Evolutionary conservation across 2,888 invertebrate species (phyloP).

Genomic region (Cylloceria caligata): DNA sequence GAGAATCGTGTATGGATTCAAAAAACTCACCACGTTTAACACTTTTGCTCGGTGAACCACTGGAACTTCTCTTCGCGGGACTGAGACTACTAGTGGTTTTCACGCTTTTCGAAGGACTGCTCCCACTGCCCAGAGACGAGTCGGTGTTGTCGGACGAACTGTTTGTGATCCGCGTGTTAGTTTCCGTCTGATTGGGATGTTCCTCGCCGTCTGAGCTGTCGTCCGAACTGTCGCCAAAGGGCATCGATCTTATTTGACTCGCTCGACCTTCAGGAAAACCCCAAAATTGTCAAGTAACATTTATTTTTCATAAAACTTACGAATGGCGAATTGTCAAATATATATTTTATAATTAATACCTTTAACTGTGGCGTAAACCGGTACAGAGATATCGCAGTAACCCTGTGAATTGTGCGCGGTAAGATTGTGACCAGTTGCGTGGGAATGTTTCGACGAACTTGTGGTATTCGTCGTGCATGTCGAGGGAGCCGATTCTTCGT

Average conservation of each 20-base stretch:
- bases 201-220: slow-evolving; percentile 98
- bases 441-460: slow-evolving; percentile 83
- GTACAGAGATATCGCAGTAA: slow-evolving; percentile 96
- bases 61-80: slow-evolving; percentile 93
- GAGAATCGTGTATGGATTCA: slow-evolving; percentile 12
- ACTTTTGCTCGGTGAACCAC: slow-evolving; percentile 93
- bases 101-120: slow-evolving; percentile 94
- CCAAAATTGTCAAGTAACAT: neutral
- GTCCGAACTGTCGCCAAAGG: slow-evolving; percentile 97
- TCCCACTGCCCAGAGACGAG: slow-evolving; percentile 89
- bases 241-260: slow-evolving; percentile 97
- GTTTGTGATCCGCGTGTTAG: slow-evolving; percentile 85
- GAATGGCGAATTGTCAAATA: too few species aligned
- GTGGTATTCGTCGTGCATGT: slow-evolving; percentile 80
- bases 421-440: slow-evolving; percentile 82
- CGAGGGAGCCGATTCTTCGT: slow-evolving; percentile 81
- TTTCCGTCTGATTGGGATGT: slow-evolving; percentile 86
- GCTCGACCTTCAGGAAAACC: slow-evolving; percentile 87
- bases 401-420: slow-evolving; percentile 88
- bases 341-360: slow-evolving; percentile 80
- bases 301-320: neutral
- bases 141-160: slow-evolving; percentile 86
- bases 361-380: slow-evolving; percentile 98
- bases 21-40: slow-evolving; percentile 92
- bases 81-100: slow-evolving; percentile 94